Base-by-base conservation (phyloP, 2,113 vertebrate species). In the Mesitornis unicolor region DNA sequence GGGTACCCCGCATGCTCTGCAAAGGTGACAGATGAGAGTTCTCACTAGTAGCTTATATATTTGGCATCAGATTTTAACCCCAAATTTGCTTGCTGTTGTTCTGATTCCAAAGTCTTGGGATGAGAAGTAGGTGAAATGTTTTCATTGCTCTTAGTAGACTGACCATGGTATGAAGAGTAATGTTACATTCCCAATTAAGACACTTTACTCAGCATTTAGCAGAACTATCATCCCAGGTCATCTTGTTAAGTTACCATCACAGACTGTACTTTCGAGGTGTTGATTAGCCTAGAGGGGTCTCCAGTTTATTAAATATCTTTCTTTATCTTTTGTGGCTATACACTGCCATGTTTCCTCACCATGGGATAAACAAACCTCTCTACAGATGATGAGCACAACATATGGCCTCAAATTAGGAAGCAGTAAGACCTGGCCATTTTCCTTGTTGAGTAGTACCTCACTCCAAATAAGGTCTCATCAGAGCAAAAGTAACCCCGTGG, bases 1-100 rank as follows among this genome's bases (percentile, higher is more conserved):
- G 19, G 7, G 1, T 48, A 33, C 12, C 17, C 7, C 0, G 1
- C 0, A 1, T 33, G 22, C n/a, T 50, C 64, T 69, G 38, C 29
- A 75, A 19, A 82, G 75, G 11, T 8, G 29, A 5, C 25, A 36
- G 28, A 6, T 17, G 17, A 43, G 10, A 28, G 20, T 29, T 87
- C 33, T 56, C 31, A 16, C 26, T 33, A 42, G 38, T 28, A 69
- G 29, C 9, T 47, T 45, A 7, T 17, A 2, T 36, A 20, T 67
- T 85, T 87, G 22, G 9, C 13, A 59, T 42, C 28, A 57, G 47
- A n/a, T 45, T 87, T 82, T 43, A 74, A 40, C 8, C 16, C 31
- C 11, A 35, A 38, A 51, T 68, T 82, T 3, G 0, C 5, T 68
- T 70, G 21, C 14, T 64, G 19, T 38, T 64, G 24, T 60, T 80